Percentiles rank a stretch among this genome's conserved stretches.
Evolutionary conservation across 2,113 vertebrate species (phyloP).

Genomic region (Deroptyus accipitrinus): DNA sequence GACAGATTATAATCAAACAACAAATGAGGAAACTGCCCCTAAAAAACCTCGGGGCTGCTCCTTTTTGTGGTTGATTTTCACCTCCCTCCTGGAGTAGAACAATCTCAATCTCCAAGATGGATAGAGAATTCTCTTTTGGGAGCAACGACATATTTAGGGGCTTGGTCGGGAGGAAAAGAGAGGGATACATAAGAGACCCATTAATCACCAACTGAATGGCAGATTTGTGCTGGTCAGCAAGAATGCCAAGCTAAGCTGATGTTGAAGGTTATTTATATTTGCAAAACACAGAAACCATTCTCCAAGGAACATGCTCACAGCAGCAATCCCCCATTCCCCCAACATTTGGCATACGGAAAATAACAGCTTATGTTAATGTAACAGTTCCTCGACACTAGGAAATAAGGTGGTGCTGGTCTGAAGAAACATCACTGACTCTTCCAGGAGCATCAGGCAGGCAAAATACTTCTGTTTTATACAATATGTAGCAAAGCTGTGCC

Average conservation of each 20-base stretch:
- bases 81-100: not conserved
- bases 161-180: not conserved
- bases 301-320: not conserved
- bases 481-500: not conserved
- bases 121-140: not conserved
- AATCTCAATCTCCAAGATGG: not conserved
- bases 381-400: not conserved
- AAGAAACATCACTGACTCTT: not conserved
- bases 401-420: not conserved
- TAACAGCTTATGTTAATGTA: not conserved
- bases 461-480: not conserved
- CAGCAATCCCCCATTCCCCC: not conserved
- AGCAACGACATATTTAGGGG: not conserved
- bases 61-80: not conserved
- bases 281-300: conserved; percentile 26
- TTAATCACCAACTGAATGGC: not conserved
- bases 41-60: not conserved
- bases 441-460: not conserved
- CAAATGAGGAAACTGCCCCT: not conserved
- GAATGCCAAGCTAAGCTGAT: not conserved
- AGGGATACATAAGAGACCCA: not conserved
- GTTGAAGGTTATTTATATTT: not conserved
- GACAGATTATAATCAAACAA: not conserved
- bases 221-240: not conserved
- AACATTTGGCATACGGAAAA: not conserved